Conservation (phyloP, 2,113 vertebrate species). For the Tragelaphus imberbis region DNA sequence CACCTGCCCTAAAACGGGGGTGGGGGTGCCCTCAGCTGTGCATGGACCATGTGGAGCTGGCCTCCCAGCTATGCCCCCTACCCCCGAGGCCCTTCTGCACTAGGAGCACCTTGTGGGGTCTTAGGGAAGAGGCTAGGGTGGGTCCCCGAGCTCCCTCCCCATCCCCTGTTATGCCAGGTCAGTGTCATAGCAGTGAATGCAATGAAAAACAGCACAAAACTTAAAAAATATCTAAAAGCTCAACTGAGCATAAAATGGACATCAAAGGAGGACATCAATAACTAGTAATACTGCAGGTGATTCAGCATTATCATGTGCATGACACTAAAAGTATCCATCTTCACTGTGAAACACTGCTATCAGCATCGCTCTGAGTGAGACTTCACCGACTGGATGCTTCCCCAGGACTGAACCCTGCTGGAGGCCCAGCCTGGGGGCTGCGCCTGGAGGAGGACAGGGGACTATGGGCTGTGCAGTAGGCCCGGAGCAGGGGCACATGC, state of each 20-base stretch:
- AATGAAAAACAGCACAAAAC: background rate
- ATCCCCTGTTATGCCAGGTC: background rate
- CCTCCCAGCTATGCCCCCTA: background rate
- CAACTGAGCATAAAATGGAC: background rate
- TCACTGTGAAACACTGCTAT: background rate
- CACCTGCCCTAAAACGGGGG: background rate
- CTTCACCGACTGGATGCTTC: rapidly evolving
- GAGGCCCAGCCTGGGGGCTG: background rate
- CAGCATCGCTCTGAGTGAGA: background rate
- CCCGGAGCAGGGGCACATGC: background rate
- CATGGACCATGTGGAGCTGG: background rate
- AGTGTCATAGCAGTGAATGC: background rate
- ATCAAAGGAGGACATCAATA: background rate
- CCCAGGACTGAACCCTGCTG: background rate
- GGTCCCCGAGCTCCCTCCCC: background rate
- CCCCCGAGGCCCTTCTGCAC: background rate
- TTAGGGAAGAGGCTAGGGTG: background rate
- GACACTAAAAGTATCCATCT: background rate
- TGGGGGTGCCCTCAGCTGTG: background rate
- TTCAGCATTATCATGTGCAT: background rate
- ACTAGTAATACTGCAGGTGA: background rate
- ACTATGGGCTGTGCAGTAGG: background rate
- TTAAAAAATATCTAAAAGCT: background rate
- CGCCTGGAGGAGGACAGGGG: background rate
- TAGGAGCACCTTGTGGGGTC: background rate